Evolutionary conservation across 2,888 invertebrate genomes (phyloP).

Genomic region (Phalangium opilio): DNA sequence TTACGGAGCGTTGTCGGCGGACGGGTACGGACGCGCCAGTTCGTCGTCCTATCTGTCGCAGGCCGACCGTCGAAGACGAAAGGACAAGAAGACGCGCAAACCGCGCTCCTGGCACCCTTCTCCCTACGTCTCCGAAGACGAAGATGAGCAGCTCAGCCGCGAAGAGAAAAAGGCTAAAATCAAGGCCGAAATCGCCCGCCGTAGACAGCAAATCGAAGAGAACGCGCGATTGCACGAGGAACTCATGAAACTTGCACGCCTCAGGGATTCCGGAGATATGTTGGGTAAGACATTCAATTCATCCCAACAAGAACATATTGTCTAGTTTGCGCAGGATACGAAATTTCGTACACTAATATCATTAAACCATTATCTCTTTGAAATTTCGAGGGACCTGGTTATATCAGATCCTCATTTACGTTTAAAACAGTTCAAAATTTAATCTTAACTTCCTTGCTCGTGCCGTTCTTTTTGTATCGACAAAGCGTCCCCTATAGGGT

Average conservation of each 20-base stretch:
- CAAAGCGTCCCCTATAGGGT: too few species aligned
- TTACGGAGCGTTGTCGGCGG: constrained; percentile 10
- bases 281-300: too few species aligned
- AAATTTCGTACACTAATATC: too few species aligned
- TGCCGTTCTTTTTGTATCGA: too few species aligned
- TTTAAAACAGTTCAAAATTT: too few species aligned
- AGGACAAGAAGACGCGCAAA: constrained; percentile 11
- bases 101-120: constrained; percentile 37
- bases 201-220: constrained; percentile 42
- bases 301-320: too few species aligned
- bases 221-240: constrained; percentile 38
- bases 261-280: too few species aligned
- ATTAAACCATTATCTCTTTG: too few species aligned
- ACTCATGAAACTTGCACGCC: constrained; percentile 29
- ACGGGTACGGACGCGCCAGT: constrained; percentile 14
- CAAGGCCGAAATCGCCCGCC: constrained; percentile 43
- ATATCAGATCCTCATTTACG: too few species aligned
- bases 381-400: too few species aligned
- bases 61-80: not conserved
- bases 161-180: constrained; percentile 43
- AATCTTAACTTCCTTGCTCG: too few species aligned
- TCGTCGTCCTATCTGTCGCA: not conserved
- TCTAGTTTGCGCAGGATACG: too few species aligned
- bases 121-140: constrained; percentile 35
- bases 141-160: constrained; percentile 38